These are phyloP conservation scores for Diplolepis rosae DNA, from an alignment of 2,888 invertebrate genomes.

Conservation along the genomic window DNA sequence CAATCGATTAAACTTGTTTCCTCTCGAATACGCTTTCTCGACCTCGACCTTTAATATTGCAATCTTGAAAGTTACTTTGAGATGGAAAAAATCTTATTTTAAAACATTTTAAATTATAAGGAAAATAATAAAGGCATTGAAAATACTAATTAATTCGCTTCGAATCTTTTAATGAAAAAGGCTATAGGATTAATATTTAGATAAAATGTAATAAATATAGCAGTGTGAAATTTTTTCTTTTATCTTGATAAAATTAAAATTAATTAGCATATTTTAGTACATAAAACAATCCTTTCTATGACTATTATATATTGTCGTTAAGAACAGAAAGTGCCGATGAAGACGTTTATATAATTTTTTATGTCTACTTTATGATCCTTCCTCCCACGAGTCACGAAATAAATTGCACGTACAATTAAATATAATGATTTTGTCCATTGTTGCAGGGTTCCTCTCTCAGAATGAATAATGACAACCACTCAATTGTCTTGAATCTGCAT, in stretches of 20 bases:
- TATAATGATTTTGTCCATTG: conserved; percentile 9
- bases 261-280: too few species aligned
- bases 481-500: not conserved
- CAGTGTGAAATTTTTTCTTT: too few species aligned
- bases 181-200: too few species aligned
- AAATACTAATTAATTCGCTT: too few species aligned
- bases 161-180: too few species aligned
- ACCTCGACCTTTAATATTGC: conserved; percentile 24
- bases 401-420: conserved; percentile 15
- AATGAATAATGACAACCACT: conserved; percentile 14
- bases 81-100: too few species aligned
- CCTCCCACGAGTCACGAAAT: conserved; percentile 18
- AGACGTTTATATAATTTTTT: conserved; percentile 12
- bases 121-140: too few species aligned
- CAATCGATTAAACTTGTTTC: conserved; percentile 21
- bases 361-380: conserved; percentile 15
- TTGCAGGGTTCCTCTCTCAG: not conserved
- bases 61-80: not conserved
- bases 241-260: too few species aligned
- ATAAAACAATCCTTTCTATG: too few species aligned
- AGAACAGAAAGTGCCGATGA: not conserved
- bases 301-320: too few species aligned
- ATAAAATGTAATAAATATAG: too few species aligned
- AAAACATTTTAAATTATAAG: too few species aligned
- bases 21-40: not conserved